These are phyloP conservation scores for Nycteola revayana DNA, from an alignment of 2,888 invertebrate genomes.

Conservation along the genomic window DNA sequence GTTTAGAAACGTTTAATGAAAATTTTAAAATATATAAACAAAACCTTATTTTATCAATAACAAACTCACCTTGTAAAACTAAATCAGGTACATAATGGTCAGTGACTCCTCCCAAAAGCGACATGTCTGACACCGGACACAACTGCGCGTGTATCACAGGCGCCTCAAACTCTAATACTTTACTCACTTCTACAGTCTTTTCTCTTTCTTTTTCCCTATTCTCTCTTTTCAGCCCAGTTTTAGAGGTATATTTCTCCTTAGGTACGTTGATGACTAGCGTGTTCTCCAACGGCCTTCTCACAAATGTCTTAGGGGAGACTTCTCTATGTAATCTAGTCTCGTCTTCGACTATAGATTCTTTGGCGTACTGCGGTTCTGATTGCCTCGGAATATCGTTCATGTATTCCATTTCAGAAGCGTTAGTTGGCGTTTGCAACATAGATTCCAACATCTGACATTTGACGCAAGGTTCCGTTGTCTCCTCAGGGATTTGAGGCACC, in stretches of 20 bases:
- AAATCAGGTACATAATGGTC: constrained; percentile 88
- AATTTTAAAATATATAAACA: no score
- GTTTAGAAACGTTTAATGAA: no score
- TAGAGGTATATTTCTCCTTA: constrained; percentile 7
- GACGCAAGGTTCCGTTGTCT: constrained; percentile 78
- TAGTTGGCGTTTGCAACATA: constrained; percentile 88
- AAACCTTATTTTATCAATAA: no score
- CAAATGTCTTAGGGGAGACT: constrained; percentile 64
- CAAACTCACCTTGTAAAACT: constrained; percentile 84
- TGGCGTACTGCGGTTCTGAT: constrained; percentile 66
- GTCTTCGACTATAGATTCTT: constrained; percentile 50
- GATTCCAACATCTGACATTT: constrained; percentile 79
- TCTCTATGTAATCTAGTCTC: constrained; percentile 32
- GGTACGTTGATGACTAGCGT: constrained; percentile 66
- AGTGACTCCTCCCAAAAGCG: constrained; percentile 83
- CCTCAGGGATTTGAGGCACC: constrained; percentile 69
- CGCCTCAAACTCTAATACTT: constrained; percentile 82
- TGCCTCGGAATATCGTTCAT: constrained; percentile 71
- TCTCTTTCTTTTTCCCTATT: constrained; percentile 28
- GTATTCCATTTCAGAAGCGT: constrained; percentile 87
- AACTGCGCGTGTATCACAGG: constrained; percentile 44
- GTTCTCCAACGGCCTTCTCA: constrained; percentile 63
- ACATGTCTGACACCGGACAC: constrained; percentile 79
- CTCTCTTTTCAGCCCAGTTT: constrained; percentile 16
- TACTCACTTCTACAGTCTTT: constrained; percentile 51